A percentile compares a stretch with the other conserved stretches of the same genome.
These are phyloP conservation scores for Eupithecia abbreviata DNA, from an alignment of 2,888 invertebrate species.

Conservation along the genomic window DNA sequence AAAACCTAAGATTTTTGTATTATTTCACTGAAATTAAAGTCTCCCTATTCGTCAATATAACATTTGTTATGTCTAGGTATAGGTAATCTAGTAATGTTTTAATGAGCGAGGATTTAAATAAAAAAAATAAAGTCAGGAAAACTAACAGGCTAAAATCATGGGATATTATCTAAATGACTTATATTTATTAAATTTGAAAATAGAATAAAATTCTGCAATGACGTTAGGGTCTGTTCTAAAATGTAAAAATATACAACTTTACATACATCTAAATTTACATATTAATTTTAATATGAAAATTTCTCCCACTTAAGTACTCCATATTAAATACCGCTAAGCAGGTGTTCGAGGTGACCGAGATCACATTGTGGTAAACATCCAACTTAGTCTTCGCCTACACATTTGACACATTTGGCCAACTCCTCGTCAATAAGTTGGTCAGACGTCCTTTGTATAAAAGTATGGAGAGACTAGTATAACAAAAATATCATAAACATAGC, in stretches of 20 bases:
- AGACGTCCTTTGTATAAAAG: slow-evolving; percentile 32
- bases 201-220: background rate
- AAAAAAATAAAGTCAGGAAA: background rate
- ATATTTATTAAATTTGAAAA: background rate
- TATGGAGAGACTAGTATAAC: slow-evolving; percentile 16
- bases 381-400: slow-evolving; percentile 46
- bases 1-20: background rate
- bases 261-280: background rate
- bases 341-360: slow-evolving; percentile 40
- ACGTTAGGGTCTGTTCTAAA: background rate
- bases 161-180: background rate
- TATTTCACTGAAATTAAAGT: background rate
- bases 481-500: slow-evolving; percentile 19
- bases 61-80: background rate
- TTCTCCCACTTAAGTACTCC: background rate
- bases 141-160: background rate
- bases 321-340: slow-evolving; percentile 12
- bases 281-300: background rate
- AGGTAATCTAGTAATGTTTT: too few relatives aligned
- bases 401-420: slow-evolving; percentile 46
- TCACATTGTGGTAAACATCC: slow-evolving; percentile 38
- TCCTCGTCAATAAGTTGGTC: slow-evolving; percentile 48
- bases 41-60: background rate
- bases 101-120: background rate
- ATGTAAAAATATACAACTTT: background rate